phyloP scores from a whole-genome alignment of 2,888 invertebrate species.

The Oegoconia quadripuncta region DNA sequence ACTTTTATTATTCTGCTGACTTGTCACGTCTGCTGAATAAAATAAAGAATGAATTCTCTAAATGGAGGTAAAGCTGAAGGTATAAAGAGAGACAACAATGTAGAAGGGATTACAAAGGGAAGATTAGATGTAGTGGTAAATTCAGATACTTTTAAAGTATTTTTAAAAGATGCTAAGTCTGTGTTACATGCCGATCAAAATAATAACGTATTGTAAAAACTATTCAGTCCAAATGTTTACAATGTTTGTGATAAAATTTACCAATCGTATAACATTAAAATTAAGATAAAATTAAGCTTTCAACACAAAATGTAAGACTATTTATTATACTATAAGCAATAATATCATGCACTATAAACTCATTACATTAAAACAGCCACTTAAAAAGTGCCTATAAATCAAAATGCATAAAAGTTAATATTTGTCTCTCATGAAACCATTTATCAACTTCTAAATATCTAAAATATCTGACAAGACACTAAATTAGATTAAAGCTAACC shows the following conservation, averaged over 20 bases:
- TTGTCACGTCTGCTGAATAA: too few relatives aligned
- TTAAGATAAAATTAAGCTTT: conserved; percentile 45
- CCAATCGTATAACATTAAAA: conserved; percentile 45
- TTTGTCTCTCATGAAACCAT: conserved; percentile 41
- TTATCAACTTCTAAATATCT: conserved; percentile 24
- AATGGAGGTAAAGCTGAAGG: not conserved
- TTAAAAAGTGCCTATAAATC: conserved; percentile 66
- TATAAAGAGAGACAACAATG: conserved; percentile 4
- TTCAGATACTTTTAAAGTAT: conserved; percentile 23
- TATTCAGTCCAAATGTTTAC: conserved; percentile 68
- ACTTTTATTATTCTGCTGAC: too few relatives aligned
- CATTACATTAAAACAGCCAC: conserved; percentile 52
- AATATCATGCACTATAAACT: conserved; percentile 46
- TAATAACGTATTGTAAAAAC: conserved; percentile 26
- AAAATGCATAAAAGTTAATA: conserved; percentile 43
- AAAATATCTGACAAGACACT: conserved; percentile 12
- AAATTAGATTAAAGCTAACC: conserved; percentile 29
- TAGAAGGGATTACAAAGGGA: conserved; percentile 2
- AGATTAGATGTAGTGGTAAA: conserved; percentile 14
- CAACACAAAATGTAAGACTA: conserved; percentile 38
- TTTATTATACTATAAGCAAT: conserved; percentile 47
- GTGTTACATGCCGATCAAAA: conserved; percentile 24
- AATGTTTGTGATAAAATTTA: conserved; percentile 71
- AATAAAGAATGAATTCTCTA: too few relatives aligned
- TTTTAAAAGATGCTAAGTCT: conserved; percentile 24